Conservation (phyloP, 2,113 vertebrate genomes). For the rabbit (Oryctolagus cuniculus) region mOryCun1.1 NC_091439.1:24335001-24335500, state of each 20-base stretch:
- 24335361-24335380: neutral
- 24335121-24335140: neutral
- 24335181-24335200: neutral
- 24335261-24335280: neutral
- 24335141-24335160: neutral
- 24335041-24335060: neutral
- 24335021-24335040: neutral
- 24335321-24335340: neutral
- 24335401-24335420: neutral
- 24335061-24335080: neutral
- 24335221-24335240: neutral
- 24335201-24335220: neutral
- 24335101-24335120: neutral
- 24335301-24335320: neutral
- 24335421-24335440: neutral
- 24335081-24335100: neutral
- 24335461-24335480: neutral
- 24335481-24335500: conserved; percentile 25
- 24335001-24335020: neutral
- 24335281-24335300: neutral
- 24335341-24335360: neutral
- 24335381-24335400: neutral
- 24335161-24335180: neutral
- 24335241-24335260: neutral
- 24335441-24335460: neutral